Base-by-base conservation (phyloP, 1,140 invertebrate genomes). In the Babylonia areolata region DNA sequence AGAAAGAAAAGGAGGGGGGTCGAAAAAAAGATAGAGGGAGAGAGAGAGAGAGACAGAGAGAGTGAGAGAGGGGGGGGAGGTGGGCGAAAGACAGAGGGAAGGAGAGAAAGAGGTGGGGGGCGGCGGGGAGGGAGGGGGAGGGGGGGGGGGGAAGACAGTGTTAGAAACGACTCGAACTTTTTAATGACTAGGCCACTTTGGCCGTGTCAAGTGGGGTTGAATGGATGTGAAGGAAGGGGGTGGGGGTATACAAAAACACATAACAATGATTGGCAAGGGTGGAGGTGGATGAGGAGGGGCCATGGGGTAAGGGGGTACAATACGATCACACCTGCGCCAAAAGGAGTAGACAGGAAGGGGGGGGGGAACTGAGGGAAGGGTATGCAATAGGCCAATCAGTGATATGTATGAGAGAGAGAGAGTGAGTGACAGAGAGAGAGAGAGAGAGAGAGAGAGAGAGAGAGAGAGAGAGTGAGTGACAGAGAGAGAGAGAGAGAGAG, bases 11-110 rank as follows among this genome's bases (percentile, higher is more conserved):
- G 0, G 46, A 51, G 46, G 17, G 46, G 17, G 46, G 17, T 9
- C 9, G 46, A 51, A 17, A 51, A 3, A 51, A 17, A 51, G 46
- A 51, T 9, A 51, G 46, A 51, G 46, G 28, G 20, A 64, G 20
- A 64, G 9, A 64, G 58, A 79, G 58, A 64, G 58, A 64, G 9
- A 64, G 51, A 85, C 11, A 85, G 77, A 85, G 28, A 79, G 75
- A 85, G 75, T 80, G 75, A 85, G 42, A 80, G 46, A 85, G 64
- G 31, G 15, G 58, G 51, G 1, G 77, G 80, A 40, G 35, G 77
- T 31, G 35, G 17, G 46, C 80, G 51, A 33, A 40, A 80, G 17
- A 85, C 58, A 79, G 28, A 79, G 12, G 37, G 58, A 40, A 35
- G 17, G 35, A 80, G 77, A 40, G 31, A 17, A 33, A 69, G n/a